Evolutionary conservation across 2,113 vertebrate genomes (phyloP), one percentile per base, ranked within the genome.

Genomic region (Sapayoa aenigma): DNA sequence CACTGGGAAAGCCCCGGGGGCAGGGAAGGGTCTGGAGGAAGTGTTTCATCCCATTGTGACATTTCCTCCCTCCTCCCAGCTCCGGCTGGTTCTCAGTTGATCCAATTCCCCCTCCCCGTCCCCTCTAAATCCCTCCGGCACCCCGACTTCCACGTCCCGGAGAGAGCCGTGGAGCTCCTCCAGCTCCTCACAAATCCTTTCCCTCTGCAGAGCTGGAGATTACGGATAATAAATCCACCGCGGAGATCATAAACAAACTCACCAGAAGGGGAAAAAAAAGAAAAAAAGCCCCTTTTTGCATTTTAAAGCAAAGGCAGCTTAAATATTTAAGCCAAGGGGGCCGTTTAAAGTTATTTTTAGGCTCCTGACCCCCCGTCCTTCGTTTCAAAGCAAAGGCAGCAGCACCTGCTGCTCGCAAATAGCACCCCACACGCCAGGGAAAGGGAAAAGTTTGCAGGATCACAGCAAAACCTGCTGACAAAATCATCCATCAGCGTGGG

Each of bases 41-140:
- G 62, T 53, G 79, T 88, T 69, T 49, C 67, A 65, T 88, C 67
- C 68, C 4, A 1, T 27, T 55, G 80, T 2, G 1, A 49, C 1
- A 0, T 33, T 77, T 42, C 37, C 72, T 60, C 33, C 28, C 47
- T 42, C 17, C 15, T 55, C 44, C 33, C 53, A 22, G 28, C 49
- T 60, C 52, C 24, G 46, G 25, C 25, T 2, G 0, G 3, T 55
- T 60, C 33, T 59, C 27, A 23, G 6, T 47, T 2, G 0, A 49
- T 22, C 23, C 27, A 13, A 11, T 27, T 28, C 4, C 9, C 41
- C 1, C 20, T 21, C 13, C 11, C 35, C 35, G 6, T 52, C 31
- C 17, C 13, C 5, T 9, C 33, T 18, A 53, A 8, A 65, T 33
- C 30, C 39, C 47, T 8, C 5, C 11, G 0, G 1, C 19, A 27